Base-by-base conservation (phyloP, 2,113 vertebrate species). In the Orientallactaga bullata region DNA sequence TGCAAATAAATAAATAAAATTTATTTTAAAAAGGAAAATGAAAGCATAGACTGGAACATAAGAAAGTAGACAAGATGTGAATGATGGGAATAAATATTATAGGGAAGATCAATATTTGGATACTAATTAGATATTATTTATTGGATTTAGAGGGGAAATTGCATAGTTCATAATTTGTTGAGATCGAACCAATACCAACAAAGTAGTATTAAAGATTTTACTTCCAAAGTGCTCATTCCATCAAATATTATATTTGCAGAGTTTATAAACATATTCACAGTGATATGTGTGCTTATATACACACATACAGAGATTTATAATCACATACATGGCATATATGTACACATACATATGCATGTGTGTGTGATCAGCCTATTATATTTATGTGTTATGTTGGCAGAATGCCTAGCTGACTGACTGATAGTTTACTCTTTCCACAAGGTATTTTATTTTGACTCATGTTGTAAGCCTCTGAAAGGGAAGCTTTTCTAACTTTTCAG, bases 371-470 rank as follows among this genome's bases (percentile, higher is more conserved):
- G 32, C n/a, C 16, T 87, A 39, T 81, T 83, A 7, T 55, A 39
- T 68, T 85, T 71, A 4, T 58, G 20, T 76, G 20, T 20, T 39
- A 32, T 88, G 17, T 71, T 87, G 79, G 24, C 20, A 61, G 78
- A 87, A 71, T 0, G 71, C 26, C 16, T 20, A 37, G 2, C 37
- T 94, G 17, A 85, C 65, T 80, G 61, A 78, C 15, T 47, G 2
- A 37, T 35, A 20, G 58, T 32, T 35, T 55, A 76, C 66, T 91
- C 94, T 94, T 94, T 32, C 0, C 81, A 4, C 8, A 69, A 9
- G 47, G 35, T 77, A 9, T 81, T 96, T 77, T 93, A 37, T 80
- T 89, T 89, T 68, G 47, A 26, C 28, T 94, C 30, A 42, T 81
- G 58, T 79, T 72, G 10, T 87, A 91, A 90, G 51, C 12, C 17